phyloP scores from a whole-genome alignment of 37 sponge, comb jelly and placozoan species.

The Beroe forskalii region DNA sequence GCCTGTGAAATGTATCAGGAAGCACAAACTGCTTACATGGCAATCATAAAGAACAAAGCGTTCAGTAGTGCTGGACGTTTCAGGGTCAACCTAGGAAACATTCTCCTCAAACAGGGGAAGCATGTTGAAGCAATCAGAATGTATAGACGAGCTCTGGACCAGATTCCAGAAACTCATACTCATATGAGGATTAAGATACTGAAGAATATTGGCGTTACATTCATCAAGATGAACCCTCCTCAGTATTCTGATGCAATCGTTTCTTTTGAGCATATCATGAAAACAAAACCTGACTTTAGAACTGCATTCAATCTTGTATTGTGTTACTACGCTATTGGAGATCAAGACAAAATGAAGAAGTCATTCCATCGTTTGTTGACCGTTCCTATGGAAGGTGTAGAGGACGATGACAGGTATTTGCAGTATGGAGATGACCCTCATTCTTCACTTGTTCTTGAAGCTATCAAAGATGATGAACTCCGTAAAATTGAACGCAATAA shows the following conservation, averaged over 20 bases:
- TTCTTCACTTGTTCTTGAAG: conserved; percentile 81
- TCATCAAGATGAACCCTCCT: conserved; percentile 81
- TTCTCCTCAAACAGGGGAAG: conserved; percentile 87
- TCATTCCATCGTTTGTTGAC: conserved; percentile 77
- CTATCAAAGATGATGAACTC: conserved; percentile 86
- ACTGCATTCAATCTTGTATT: conserved; percentile 85
- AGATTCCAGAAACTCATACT: conserved; percentile 78
- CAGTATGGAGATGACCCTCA: conserved; percentile 83
- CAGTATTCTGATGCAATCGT: conserved; percentile 91
- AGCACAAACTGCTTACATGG: conserved; percentile 89
- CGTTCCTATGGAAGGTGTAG: conserved; percentile 69
- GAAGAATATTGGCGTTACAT: conserved; percentile 87
- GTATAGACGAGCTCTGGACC: conserved; percentile 97
- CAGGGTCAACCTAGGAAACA: conserved; percentile 95
- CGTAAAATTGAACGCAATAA: conserved; percentile 78
- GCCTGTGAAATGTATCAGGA: conserved; percentile 78
- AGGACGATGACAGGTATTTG: conserved; percentile 84
- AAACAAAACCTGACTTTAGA: conserved; percentile 77
- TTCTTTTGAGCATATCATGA: conserved; percentile 90
- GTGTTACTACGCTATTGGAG: conserved; percentile 91
- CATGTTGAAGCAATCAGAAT: conserved; percentile 93
- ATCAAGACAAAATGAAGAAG: conserved; percentile 88
- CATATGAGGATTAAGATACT: conserved; percentile 81
- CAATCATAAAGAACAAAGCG: conserved; percentile 95
- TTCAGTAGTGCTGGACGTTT: conserved; percentile 91